These are phyloP conservation scores for Calyptomena viridis DNA, from an alignment of 2,113 vertebrate species.

Conservation along the genomic window DNA sequence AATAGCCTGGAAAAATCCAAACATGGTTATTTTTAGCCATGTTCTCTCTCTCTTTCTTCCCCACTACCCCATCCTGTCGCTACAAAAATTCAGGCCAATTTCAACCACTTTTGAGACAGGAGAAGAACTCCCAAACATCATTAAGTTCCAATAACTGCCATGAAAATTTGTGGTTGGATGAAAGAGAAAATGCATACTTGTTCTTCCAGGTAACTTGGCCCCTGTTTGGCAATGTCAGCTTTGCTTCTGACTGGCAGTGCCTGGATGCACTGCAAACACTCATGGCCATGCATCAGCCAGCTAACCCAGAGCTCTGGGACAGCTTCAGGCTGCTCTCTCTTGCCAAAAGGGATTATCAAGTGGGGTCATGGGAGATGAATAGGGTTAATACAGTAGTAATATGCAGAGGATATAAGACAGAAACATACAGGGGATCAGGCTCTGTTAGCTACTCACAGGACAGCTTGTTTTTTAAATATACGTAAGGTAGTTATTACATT, in stretches of 20 bases:
- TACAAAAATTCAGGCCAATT: neutral
- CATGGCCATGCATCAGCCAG: fast-evolving
- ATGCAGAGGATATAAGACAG: neutral
- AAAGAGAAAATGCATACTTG: neutral
- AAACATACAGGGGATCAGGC: neutral
- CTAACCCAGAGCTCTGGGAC: neutral
- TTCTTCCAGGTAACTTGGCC: conserved; percentile 37
- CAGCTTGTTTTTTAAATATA: neutral
- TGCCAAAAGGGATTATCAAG: neutral
- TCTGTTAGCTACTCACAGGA: neutral
- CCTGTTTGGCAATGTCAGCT: neutral
- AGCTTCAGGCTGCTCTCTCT: neutral
- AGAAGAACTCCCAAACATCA: neutral
- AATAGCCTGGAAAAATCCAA: conserved; percentile 19
- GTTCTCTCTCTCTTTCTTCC: neutral
- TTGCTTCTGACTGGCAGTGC: neutral
- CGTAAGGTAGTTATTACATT: neutral
- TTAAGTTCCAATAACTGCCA: neutral
- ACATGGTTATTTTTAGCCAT: neutral
- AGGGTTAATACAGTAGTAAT: neutral
- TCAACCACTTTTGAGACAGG: conserved; percentile 3
- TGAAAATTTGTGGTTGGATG: neutral
- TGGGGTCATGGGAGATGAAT: neutral
- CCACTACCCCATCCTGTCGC: neutral
- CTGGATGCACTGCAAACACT: fast-evolving